Percentiles rank a stretch among this genome's conserved stretches.
These are phyloP conservation scores for Melanotaenia duboulayi DNA, from an alignment of 2,113 vertebrate genomes.

Conservation along the genomic window DNA sequence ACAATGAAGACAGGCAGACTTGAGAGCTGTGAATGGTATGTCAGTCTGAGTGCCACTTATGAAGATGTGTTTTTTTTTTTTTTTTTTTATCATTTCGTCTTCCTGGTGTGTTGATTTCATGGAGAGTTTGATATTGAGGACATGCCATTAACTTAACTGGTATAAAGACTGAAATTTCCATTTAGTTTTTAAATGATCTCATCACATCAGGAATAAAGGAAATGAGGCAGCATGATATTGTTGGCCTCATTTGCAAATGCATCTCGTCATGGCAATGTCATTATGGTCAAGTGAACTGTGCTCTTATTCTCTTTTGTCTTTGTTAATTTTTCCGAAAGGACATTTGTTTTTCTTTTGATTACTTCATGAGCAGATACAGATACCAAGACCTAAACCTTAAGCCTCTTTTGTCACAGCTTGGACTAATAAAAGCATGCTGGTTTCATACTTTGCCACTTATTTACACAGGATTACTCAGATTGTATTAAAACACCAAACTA, in stretches of 20 bases:
- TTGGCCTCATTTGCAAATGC: slow-evolving; percentile 25
- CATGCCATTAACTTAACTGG: not conserved
- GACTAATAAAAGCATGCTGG: too few relatives aligned
- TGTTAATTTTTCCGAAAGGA: slow-evolving; percentile 21
- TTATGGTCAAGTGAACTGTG: slow-evolving; percentile 5
- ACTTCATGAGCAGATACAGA: slow-evolving; percentile 21
- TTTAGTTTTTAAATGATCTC: slow-evolving; percentile 2
- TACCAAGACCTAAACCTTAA: not conserved
- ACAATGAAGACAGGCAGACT: slow-evolving; percentile 7
- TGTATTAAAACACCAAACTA: not conserved
- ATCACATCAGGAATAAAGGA: slow-evolving; percentile 9
- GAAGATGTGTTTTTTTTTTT: slow-evolving; percentile 14
- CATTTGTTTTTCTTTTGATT: slow-evolving; percentile 46
- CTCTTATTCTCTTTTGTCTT: slow-evolving; percentile 23
- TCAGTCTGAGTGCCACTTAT: slow-evolving; percentile 4
- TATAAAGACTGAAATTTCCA: slow-evolving; percentile 1
- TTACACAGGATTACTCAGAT: too few relatives aligned
- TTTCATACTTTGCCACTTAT: too few relatives aligned
- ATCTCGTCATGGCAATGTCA: too few relatives aligned
- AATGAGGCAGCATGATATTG: slow-evolving; percentile 23
- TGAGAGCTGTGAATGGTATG: not conserved
- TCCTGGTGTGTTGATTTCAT: too few relatives aligned
- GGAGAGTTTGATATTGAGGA: not conserved
- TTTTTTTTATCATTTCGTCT: slow-evolving; percentile 12
- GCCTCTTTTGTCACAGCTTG: slow-evolving; percentile 27